These are phyloP conservation scores for Gastrophryne carolinensis DNA, from an alignment of 2,797 vertebrate species.

Conservation along the genomic window DNA sequence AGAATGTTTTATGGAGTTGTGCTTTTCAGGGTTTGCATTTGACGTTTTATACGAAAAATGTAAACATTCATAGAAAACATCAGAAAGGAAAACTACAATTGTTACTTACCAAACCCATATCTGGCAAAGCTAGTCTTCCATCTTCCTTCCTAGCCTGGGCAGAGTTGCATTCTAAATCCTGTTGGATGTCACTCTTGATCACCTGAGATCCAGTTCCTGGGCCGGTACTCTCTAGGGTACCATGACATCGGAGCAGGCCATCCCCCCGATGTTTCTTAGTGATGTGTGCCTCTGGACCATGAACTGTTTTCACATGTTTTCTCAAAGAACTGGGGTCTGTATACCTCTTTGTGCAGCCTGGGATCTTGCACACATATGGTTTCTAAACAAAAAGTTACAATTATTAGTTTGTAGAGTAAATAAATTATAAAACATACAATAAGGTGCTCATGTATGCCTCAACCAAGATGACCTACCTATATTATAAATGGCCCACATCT, in stretches of 20 bases:
- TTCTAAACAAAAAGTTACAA: conserved; percentile 72
- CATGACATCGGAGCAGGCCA: conserved; percentile 65
- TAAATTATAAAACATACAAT: neutral
- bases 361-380: conserved; percentile 95
- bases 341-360: conserved; percentile 95
- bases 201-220: conserved; percentile 65
- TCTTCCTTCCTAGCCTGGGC: conserved; percentile 73
- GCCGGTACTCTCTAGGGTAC: conserved; percentile 58
- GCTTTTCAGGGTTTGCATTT: no score
- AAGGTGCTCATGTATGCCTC: neutral
- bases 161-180: conserved; percentile 77
- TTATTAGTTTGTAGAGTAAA: neutral
- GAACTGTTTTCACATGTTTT: conserved; percentile 96
- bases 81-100: no score
- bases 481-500: no score
- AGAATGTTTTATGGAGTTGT: no score
- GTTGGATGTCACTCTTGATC: conserved; percentile 77
- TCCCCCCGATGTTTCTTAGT: conserved; percentile 95
- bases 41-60: no score
- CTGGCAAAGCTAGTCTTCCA: conserved; percentile 82
- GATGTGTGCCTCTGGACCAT: conserved; percentile 94
- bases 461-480: no score
- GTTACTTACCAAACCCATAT: conserved; percentile 77
- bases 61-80: no score
- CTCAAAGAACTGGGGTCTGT: conserved; percentile 94